A percentile compares a stretch with the other conserved stretches of the same genome.
Evolutionary conservation across 2,888 invertebrate species (phyloP).

Genomic region (Camponotus fellah): DNA sequence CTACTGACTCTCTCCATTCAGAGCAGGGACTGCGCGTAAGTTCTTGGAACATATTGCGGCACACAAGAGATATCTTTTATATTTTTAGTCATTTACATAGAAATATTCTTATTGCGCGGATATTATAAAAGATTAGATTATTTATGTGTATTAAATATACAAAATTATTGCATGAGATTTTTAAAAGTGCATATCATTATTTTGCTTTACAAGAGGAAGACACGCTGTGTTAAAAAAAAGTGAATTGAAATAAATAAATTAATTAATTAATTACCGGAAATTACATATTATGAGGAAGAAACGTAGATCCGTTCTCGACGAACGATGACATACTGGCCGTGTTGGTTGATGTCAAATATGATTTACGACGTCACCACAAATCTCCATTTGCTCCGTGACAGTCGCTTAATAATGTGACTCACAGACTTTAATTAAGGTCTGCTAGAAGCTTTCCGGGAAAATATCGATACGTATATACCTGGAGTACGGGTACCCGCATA

Average conservation of each 20-base stretch:
- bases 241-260: not conserved
- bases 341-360: constrained; percentile 25
- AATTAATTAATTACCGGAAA: constrained; percentile 18
- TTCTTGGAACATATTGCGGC: constrained; percentile 32
- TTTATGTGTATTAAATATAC: not conserved
- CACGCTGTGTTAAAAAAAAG: not conserved
- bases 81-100: not conserved
- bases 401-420: constrained; percentile 39
- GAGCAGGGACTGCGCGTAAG: constrained; percentile 21
- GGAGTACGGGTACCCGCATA: constrained; percentile 70
- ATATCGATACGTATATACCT: constrained; percentile 57
- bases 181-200: not conserved
- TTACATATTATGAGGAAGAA: constrained; percentile 23
- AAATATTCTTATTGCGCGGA: constrained; percentile 13
- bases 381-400: constrained; percentile 40
- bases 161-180: constrained; percentile 3
- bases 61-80: constrained; percentile 1
- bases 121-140: not conserved
- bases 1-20: constrained; percentile 67
- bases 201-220: not conserved
- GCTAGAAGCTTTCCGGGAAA: constrained; percentile 45
- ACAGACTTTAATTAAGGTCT: constrained; percentile 39
- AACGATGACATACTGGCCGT: not conserved
- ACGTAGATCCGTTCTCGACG: not conserved
- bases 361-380: constrained; percentile 46